Conservation (phyloP, 2,888 invertebrate genomes). For the Brenthis ino region DNA sequence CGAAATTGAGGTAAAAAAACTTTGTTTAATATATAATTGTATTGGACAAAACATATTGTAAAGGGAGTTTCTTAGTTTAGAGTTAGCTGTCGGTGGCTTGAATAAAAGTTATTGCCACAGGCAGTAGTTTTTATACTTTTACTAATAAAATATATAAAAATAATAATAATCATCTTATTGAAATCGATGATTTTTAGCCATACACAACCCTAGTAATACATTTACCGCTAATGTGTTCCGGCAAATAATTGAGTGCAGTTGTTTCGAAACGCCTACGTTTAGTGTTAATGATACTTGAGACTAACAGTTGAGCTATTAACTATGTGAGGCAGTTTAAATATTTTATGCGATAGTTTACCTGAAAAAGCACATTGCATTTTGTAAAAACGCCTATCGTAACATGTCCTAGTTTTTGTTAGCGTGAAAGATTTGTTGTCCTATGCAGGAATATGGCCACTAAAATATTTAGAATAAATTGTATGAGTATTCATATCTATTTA, state of each 20-base stretch:
- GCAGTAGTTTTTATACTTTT: too few relatives aligned
- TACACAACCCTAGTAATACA: slow-evolving; percentile 29
- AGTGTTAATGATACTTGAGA: slow-evolving; percentile 41
- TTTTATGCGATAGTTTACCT: slow-evolving; percentile 3
- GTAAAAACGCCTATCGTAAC: background rate
- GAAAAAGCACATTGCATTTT: slow-evolving; percentile 9
- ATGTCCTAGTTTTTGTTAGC: background rate
- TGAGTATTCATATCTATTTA: too few relatives aligned
- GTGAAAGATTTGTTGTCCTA: slow-evolving; percentile 11
- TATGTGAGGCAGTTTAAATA: slow-evolving; percentile 19
- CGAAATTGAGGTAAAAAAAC: too few relatives aligned
- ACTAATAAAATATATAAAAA: too few relatives aligned
- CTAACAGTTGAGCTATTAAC: slow-evolving; percentile 25
- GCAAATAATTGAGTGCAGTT: slow-evolving; percentile 47
- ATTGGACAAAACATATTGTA: too few relatives aligned
- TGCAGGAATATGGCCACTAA: background rate
- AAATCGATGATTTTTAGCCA: background rate
- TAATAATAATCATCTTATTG: too few relatives aligned
- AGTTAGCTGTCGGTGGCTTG: too few relatives aligned
- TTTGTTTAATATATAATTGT: too few relatives aligned
- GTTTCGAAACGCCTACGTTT: slow-evolving; percentile 43
- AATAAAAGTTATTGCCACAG: too few relatives aligned
- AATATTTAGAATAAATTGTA: too few relatives aligned
- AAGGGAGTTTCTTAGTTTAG: too few relatives aligned
- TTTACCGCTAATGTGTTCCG: slow-evolving; percentile 40